Percentiles rank a stretch among this genome's conserved stretches.
Evolutionary conservation across 2,113 vertebrate genomes (phyloP).

Genomic region (Todiramphus chloris): DNA sequence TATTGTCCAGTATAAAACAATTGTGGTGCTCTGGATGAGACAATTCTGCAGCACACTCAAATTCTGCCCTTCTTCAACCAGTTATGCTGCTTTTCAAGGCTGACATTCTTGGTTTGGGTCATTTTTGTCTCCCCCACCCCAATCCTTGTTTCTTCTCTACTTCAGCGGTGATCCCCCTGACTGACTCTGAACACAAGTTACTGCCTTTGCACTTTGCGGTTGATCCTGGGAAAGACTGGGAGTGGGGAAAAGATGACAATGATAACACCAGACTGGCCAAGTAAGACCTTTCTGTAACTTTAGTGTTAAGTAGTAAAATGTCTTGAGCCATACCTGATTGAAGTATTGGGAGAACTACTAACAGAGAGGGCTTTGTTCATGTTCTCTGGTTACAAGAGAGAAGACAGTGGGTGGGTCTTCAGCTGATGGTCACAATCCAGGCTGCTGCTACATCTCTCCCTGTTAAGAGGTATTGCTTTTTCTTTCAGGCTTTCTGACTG

Average conservation of each 20-base stretch:
- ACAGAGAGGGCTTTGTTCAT: not conserved
- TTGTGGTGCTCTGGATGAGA: not conserved
- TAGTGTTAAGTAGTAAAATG: not conserved
- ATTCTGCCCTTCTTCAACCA: not conserved
- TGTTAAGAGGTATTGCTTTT: not conserved
- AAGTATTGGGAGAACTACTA: not conserved
- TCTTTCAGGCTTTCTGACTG: not conserved
- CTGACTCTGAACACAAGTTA: slow-evolving; percentile 97
- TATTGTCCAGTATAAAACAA: not conserved
- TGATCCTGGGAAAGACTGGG: slow-evolving; percentile 96
- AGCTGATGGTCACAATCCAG: not conserved
- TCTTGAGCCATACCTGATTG: not conserved
- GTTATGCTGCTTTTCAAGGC: not conserved
- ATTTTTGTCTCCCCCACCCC: not conserved
- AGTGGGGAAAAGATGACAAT: slow-evolving; percentile 95
- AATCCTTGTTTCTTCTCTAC: slow-evolving; percentile 55
- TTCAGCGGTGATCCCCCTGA: slow-evolving; percentile 96
- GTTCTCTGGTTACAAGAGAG: not conserved
- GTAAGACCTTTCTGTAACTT: slow-evolving; percentile 77
- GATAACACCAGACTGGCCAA: slow-evolving; percentile 93
- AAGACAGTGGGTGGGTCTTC: not conserved
- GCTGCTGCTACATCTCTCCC: not conserved
- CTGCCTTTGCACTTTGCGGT: slow-evolving; percentile 97
- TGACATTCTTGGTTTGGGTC: not conserved
- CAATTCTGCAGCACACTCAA: not conserved